A percentile compares a stretch with the other conserved stretches of the same genome.
Conservation (phyloP, 1,140 invertebrate species). For the Coelopa frigida region DNA sequence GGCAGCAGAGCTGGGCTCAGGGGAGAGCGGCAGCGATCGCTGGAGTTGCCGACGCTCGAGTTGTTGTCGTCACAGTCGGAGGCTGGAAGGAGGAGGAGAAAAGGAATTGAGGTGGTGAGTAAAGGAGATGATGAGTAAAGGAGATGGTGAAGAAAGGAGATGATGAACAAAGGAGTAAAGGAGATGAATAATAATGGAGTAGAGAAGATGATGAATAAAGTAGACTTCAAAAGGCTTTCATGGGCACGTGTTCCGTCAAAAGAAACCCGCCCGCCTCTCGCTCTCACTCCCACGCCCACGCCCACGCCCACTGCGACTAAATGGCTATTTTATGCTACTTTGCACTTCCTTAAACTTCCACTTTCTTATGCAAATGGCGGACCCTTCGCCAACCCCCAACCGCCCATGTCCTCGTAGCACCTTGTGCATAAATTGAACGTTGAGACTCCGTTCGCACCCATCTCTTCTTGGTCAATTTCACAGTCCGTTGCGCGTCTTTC, state of each 20-base stretch:
- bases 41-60: conserved; percentile 37
- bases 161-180: conserved; percentile 4
- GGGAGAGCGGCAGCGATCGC: conserved; percentile 37
- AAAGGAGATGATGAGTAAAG: not conserved
- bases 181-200: not conserved
- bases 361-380: conserved; percentile 6
- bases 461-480: conserved; percentile 40
- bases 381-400: not conserved
- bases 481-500: conserved; percentile 27
- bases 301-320: not conserved
- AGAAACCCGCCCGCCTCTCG: conserved; percentile 1
- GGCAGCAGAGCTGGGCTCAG: conserved; percentile 27
- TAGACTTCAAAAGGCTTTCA: conserved; percentile 6
- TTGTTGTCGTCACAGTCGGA: conserved; percentile 42
- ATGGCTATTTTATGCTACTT: conserved; percentile 8
- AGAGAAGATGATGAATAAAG: not conserved
- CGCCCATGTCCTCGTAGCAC: conserved; percentile 7
- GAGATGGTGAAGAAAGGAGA: not conserved
- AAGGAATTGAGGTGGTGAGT: not conserved
- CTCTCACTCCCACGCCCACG: conserved; percentile 5
- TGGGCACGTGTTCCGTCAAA: conserved; percentile 10
- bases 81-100: conserved; percentile 18
- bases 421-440: conserved; percentile 10
- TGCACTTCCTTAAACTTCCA: conserved; percentile 3
- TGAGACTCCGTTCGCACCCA: conserved; percentile 3